These are phyloP conservation scores for Coregonus ussuriensis DNA, from an alignment of 2,797 vertebrate species.

Conservation along the genomic window DNA sequence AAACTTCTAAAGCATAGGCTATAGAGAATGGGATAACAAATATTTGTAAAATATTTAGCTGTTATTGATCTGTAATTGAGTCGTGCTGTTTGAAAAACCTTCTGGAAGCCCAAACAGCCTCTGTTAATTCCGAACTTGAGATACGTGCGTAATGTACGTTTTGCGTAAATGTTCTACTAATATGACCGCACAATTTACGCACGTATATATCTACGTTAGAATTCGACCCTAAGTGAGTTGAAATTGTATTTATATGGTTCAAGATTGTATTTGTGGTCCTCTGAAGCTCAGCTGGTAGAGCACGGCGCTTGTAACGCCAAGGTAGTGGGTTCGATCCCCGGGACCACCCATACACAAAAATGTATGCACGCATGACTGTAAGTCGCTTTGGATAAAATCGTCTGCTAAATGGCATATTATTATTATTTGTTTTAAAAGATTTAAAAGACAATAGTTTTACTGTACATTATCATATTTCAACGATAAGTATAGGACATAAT, in stretches of 20 bases:
- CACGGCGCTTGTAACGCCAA: too few species aligned
- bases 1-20: constrained; percentile 14
- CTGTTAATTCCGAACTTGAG: neutral
- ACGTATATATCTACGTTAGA: too few species aligned
- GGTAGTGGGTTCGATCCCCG: too few species aligned
- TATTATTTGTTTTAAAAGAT: neutral
- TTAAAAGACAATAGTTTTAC: neutral
- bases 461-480: neutral
- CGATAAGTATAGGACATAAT: constrained; percentile 1
- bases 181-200: neutral
- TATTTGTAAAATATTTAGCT: neutral
- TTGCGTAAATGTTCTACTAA: neutral
- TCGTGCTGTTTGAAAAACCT: neutral
- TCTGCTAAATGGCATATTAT: too few species aligned
- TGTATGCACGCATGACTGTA: too few species aligned
- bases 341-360: too few species aligned
- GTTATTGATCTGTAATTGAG: neutral
- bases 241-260: neutral
- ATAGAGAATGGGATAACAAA: neutral
- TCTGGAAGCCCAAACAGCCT: neutral
- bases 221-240: neutral
- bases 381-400: too few species aligned
- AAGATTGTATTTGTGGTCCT: neutral
- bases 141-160: neutral
- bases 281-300: too few species aligned